phyloP scores from a whole-genome alignment of 2,888 invertebrate genomes.

The Drosophila mayaguana region DNA sequence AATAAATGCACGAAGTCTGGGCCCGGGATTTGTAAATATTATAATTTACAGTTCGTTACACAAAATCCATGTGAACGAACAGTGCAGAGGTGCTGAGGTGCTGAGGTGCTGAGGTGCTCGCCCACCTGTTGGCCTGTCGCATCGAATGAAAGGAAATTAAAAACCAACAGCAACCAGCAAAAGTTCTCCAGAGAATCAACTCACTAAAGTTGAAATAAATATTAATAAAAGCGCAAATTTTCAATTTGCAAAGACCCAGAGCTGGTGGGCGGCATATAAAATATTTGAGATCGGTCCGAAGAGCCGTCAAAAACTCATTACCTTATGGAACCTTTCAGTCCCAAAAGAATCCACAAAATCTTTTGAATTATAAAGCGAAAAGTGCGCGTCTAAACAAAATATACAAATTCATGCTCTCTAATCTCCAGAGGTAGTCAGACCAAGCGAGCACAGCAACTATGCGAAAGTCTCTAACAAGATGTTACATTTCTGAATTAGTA shows the following conservation, averaged over 20 bases:
- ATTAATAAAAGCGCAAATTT: constrained; percentile 71
- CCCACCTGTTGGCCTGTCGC: constrained; percentile 52
- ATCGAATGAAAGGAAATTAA: constrained; percentile 61
- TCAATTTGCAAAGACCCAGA: constrained; percentile 41
- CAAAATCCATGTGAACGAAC: constrained; percentile 26
- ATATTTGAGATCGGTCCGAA: constrained; percentile 45
- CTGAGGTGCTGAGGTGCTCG: neutral
- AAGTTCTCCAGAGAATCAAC: constrained; percentile 33
- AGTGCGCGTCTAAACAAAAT: constrained; percentile 50
- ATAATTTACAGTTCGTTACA: constrained; percentile 69
- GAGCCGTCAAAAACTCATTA: neutral
- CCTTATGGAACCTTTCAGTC: constrained; percentile 37
- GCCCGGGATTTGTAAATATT: constrained; percentile 53
- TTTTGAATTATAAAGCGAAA: constrained; percentile 67
- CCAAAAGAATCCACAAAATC: constrained; percentile 58
- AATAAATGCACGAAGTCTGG: constrained; percentile 35
- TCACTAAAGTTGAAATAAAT: constrained; percentile 69
- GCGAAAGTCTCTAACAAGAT: constrained; percentile 63
- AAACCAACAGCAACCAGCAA: constrained; percentile 72
- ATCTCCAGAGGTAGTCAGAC: constrained; percentile 53
- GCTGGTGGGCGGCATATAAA: constrained; percentile 31
- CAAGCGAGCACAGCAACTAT: neutral
- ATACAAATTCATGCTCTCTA: constrained; percentile 50
- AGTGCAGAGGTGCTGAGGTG: no score
- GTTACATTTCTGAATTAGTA: constrained; percentile 77